A percentile compares a stretch with the other conserved stretches of the same genome.
Evolutionary conservation across 2,888 invertebrate species (phyloP).

Genomic region (Chloroclystis v-ata): DNA sequence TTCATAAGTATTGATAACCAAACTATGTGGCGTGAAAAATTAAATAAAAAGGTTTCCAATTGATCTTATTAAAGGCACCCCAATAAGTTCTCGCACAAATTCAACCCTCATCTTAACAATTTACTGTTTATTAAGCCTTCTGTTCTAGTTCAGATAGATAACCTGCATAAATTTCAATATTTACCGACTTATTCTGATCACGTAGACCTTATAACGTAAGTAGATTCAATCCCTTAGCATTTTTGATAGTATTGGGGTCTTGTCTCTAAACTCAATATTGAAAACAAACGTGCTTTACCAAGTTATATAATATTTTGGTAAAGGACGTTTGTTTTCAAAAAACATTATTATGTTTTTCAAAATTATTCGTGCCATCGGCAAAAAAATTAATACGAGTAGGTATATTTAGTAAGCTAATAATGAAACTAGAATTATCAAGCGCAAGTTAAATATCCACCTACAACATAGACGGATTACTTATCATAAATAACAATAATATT

Average conservation of each 20-base stretch:
- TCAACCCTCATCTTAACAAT: conserved; percentile 31
- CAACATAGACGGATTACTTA: no score
- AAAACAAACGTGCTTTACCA: neutral
- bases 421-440: no score
- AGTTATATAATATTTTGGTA: neutral
- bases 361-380: no score
- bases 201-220: conserved; percentile 59
- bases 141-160: conserved; percentile 38
- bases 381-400: no score
- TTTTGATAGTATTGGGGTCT: conserved; percentile 40
- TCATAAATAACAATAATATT: no score
- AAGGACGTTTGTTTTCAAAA: no score
- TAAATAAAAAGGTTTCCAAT: neutral
- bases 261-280: neutral
- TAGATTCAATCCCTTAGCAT: conserved; percentile 59
- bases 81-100: conserved; percentile 23
- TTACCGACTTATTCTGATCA: conserved; percentile 50
- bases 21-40: no score
- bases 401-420: no score
- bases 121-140: conserved; percentile 39
- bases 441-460: no score
- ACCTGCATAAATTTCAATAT: conserved; percentile 53
- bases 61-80: neutral
- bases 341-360: no score
- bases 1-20: no score